Evolutionary conservation across 2,888 invertebrate species (phyloP).

Genomic region (Steinernema carpocapsae): DNA sequence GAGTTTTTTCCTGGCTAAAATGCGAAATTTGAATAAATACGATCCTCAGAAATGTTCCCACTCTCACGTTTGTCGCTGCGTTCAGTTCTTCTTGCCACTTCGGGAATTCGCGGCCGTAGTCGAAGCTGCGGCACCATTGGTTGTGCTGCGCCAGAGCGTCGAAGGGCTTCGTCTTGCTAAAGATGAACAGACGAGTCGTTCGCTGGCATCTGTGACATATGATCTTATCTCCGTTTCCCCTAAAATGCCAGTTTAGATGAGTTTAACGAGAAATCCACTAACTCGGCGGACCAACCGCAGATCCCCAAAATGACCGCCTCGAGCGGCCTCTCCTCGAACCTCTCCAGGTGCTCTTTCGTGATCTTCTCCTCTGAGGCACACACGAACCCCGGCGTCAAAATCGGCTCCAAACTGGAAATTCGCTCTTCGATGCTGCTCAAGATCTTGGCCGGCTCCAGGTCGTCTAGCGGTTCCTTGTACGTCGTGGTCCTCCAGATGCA

Average conservation of each 20-base stretch:
- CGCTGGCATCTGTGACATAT: neutral
- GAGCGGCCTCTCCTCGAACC: neutral
- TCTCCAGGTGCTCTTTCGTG: neutral
- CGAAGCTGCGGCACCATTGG: neutral
- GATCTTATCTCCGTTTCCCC: neutral
- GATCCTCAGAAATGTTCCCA: no score
- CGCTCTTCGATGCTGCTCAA: neutral
- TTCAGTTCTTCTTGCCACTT: neutral
- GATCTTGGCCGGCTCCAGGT: neutral
- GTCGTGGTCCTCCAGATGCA: neutral
- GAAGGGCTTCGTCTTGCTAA: conserved; percentile 8
- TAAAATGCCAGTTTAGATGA: neutral
- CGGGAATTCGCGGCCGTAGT: neutral
- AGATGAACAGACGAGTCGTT: neutral
- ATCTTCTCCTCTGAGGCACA: neutral
- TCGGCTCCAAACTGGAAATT: neutral
- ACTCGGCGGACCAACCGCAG: neutral
- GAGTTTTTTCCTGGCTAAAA: no score
- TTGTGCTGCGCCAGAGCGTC: neutral
- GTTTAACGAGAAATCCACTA: neutral
- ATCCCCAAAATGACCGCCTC: neutral
- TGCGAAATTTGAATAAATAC: no score
- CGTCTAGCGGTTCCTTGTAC: neutral
- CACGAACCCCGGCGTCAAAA: neutral
- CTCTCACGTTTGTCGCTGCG: no score